These are phyloP conservation scores for Conopomorpha cramerella DNA, from an alignment of 1,140 invertebrate genomes.

Conservation along the genomic window DNA sequence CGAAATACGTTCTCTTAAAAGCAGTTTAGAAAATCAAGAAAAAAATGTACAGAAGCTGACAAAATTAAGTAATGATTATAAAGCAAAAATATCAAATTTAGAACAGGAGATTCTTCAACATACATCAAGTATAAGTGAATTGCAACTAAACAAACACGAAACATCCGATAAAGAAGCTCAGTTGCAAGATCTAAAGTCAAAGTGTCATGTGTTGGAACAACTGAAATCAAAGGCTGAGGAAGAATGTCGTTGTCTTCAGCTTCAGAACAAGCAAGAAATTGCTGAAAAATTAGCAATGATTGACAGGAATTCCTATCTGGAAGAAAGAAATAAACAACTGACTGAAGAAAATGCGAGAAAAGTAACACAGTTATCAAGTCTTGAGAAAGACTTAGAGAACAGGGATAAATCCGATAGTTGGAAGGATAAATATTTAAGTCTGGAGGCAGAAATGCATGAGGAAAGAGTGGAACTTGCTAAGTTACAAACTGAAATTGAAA, in stretches of 20 bases:
- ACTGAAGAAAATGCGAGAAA: constrained; percentile 47
- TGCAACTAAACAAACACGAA: constrained; percentile 30
- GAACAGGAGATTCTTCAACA: constrained; percentile 40
- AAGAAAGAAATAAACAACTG: constrained; percentile 42
- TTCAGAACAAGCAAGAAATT: constrained; percentile 56
- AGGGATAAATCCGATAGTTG: constrained; percentile 27
- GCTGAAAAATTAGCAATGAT: constrained; percentile 55
- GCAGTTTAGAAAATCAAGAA: constrained; percentile 40
- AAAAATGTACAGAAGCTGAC: constrained; percentile 49
- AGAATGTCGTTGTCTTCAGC: constrained; percentile 48
- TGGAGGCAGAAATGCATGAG: constrained; percentile 50
- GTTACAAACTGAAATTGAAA: constrained; percentile 51
- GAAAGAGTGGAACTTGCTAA: constrained; percentile 48
- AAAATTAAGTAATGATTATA: constrained; percentile 43
- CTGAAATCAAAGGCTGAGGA: constrained; percentile 34
- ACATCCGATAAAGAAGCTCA: constrained; percentile 32
- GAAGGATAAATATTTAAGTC: constrained; percentile 33
- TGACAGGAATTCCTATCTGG: constrained; percentile 53
- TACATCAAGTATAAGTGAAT: constrained; percentile 33
- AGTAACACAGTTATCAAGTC: constrained; percentile 32
- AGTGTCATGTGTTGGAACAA: constrained; percentile 28
- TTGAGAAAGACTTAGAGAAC: constrained; percentile 34
- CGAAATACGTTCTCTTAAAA: constrained; percentile 66
- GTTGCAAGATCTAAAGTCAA: constrained; percentile 30
- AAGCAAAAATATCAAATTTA: constrained; percentile 39